Base-by-base conservation (phyloP, 2,888 invertebrate species). In the Apodemia duryi region DNA sequence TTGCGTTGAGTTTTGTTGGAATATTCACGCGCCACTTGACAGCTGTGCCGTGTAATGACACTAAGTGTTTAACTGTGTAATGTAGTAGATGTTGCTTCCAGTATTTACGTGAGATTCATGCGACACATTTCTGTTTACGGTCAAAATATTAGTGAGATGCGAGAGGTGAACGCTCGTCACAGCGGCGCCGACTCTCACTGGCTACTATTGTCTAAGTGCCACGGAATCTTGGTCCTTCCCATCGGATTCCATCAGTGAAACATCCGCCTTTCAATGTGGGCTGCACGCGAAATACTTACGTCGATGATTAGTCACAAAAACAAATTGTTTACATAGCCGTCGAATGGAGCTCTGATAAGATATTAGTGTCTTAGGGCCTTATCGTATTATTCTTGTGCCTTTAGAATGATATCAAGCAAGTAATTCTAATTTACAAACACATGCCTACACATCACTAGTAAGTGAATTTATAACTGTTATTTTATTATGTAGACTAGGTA, bases 151-250 rank as follows among this genome's bases (percentile, higher is more conserved):
- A 81, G 74, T 82, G 85, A 84, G 86, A 85, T 87, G 83, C 80
- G 84, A 88, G 86, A 90, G 91, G 91, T 91, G 87, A 91, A 91
- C 82, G 91, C 85, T 90, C 91, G 88, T 88, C 88, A 83, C 83
- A 81, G 84, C 87, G 88, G 87, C 88, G 90, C 88, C 88, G 85
- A 86, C 90, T 90, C 90, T 88, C 91, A 85, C 89, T 86, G 85
- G 83, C 83, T 73, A 84, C 86, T 89, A 91, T 91, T 91, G 91
- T 91, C 88, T 89, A 86, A 88, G 87, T 88, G 90, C 87, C 84
- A 83, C 88, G 88, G 89, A 86, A 88, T 91, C 91, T 89, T 89
- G 84, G 89, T 90, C 88, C 91, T 90, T 88, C 86, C 84, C 88
- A 88, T 86, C 85, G 85, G 84, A 89, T 87, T 86, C 88, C 87